A percentile compares a stretch with the other conserved stretches of the same genome.
phyloP scores from a whole-genome alignment of 2,888 invertebrate genomes.

The Dysmachus trigonus region DNA sequence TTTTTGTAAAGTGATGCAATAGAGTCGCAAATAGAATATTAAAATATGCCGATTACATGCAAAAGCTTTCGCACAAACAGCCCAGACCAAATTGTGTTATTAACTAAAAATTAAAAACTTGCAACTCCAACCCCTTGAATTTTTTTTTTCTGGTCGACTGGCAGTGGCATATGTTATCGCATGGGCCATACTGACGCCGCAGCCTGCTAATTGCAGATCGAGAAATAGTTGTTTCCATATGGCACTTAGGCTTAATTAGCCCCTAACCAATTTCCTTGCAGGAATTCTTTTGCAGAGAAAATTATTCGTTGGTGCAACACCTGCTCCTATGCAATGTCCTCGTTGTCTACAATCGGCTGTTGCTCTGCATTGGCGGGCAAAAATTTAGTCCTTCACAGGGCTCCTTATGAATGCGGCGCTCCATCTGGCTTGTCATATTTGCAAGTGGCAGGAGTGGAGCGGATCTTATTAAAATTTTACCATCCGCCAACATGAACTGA shows the following conservation, averaged over 20 bases:
- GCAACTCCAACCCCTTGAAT: background rate
- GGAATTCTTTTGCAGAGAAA: background rate
- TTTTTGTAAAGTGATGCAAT: no score
- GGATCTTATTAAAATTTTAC: constrained; percentile 30
- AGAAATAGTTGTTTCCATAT: background rate
- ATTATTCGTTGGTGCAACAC: background rate
- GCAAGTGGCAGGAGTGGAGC: background rate
- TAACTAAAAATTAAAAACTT: background rate
- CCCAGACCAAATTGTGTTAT: background rate
- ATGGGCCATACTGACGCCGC: background rate
- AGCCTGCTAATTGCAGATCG: background rate
- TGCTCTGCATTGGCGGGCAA: background rate
- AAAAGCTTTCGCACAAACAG: no score
- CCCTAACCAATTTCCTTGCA: background rate
- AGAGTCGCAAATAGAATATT: no score
- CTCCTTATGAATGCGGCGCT: background rate
- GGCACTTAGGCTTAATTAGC: constrained; percentile 10
- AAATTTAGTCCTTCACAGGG: background rate
- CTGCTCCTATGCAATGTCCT: background rate
- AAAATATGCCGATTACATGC: no score
- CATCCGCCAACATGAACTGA: background rate
- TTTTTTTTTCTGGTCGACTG: background rate
- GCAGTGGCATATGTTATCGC: background rate
- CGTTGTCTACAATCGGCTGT: background rate
- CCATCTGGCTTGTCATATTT: background rate